These are phyloP conservation scores for Ptyas mucosa DNA, from an alignment of 2,113 vertebrate species.

Conservation along the genomic window DNA sequence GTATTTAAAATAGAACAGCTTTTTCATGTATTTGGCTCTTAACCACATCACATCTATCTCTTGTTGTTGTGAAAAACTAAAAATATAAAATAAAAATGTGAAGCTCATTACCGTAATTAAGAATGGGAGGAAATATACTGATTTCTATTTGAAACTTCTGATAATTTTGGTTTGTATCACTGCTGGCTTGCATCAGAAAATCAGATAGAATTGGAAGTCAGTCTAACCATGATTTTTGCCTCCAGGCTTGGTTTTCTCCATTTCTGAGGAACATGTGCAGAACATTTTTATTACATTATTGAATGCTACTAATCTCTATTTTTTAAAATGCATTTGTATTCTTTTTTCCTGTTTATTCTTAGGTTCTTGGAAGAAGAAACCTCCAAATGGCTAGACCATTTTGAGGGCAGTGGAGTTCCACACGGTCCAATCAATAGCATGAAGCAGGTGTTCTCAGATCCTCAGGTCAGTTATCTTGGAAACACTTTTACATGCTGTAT, in stretches of 20 bases:
- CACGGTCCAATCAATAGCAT: conserved; percentile 93
- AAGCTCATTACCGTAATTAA: conserved; percentile 46
- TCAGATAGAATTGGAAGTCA: conserved; percentile 47
- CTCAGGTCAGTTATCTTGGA: conserved; percentile 80
- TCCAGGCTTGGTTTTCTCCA: conserved; percentile 33
- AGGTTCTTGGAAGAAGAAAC: conserved; percentile 86
- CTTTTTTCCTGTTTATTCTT: conserved; percentile 53
- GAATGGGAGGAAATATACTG: conserved; percentile 49
- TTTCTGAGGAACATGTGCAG: conserved; percentile 51
- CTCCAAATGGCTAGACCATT: conserved; percentile 79
- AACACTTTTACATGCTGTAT: background rate
- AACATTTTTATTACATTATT: conserved; percentile 46
- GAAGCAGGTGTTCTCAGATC: conserved; percentile 84
- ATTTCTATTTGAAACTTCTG: conserved; percentile 48
- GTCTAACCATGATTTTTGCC: conserved; percentile 40
- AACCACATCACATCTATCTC: conserved; percentile 31
- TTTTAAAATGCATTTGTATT: conserved; percentile 27
- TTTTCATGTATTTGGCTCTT: background rate
- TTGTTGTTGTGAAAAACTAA: conserved; percentile 25
- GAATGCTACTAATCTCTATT: conserved; percentile 39
- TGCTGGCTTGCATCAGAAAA: conserved; percentile 45
- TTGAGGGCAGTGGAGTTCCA: conserved; percentile 86
- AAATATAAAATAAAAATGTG: conserved; percentile 46
- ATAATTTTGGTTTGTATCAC: conserved; percentile 55
- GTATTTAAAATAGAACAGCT: conserved; percentile 39